phyloP scores from a whole-genome alignment of 2,113 vertebrate genomes.

The Antigone vipio region DNA sequence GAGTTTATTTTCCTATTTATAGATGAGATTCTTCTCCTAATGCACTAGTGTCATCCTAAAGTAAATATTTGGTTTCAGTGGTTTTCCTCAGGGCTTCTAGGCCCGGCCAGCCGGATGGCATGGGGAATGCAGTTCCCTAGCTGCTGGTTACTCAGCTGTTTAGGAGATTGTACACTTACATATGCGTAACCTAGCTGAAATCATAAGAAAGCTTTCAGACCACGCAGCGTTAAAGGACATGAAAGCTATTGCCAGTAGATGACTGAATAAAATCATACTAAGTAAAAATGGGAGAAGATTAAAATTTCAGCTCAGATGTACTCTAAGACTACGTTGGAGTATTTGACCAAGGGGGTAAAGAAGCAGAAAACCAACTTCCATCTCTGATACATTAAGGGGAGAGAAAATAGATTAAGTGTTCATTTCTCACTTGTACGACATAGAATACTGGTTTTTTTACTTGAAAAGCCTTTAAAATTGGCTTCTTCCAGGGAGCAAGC shows the following conservation, averaged over 20 bases:
- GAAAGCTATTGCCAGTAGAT: background rate
- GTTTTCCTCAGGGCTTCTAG: background rate
- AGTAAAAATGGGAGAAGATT: background rate
- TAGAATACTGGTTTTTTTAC: background rate
- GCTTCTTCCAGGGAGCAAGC: background rate
- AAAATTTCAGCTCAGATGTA: background rate
- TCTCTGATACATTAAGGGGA: background rate
- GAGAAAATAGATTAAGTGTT: background rate
- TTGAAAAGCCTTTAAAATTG: background rate
- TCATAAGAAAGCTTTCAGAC: background rate
- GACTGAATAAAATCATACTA: background rate
- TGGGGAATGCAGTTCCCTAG: background rate
- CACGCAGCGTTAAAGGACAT: background rate
- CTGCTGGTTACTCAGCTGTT: background rate
- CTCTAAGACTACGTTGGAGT: background rate
- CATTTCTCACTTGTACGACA: background rate
- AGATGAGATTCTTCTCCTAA: background rate
- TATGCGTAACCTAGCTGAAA: background rate
- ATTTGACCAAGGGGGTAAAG: background rate
- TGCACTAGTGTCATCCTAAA: background rate
- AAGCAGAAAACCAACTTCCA: background rate
- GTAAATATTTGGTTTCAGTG: background rate
- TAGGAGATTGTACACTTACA: background rate
- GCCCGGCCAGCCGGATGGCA: accelerated
- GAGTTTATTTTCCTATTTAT: background rate